A percentile compares a stretch with the other conserved stretches of the same genome.
Evolutionary conservation across 1,140 invertebrate genomes (phyloP).

Genomic region (Drosophila fuyamai): DNA sequence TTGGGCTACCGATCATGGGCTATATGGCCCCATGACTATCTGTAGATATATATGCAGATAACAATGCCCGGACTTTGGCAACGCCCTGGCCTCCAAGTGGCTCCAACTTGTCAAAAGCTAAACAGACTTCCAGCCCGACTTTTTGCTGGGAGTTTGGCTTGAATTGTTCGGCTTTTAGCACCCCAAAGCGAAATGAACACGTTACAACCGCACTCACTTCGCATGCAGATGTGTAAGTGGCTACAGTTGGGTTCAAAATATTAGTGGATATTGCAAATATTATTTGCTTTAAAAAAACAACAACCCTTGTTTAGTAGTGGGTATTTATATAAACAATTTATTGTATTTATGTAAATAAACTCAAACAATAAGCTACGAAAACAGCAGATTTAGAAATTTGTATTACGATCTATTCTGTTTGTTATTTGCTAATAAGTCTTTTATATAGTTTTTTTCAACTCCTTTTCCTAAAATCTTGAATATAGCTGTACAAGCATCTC

Average conservation of each 20-base stretch:
- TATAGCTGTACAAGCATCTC: slow-evolving; percentile 13
- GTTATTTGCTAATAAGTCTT: background rate
- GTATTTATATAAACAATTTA: too few relatives aligned
- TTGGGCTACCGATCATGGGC: slow-evolving; percentile 8
- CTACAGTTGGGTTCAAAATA: slow-evolving; percentile 8
- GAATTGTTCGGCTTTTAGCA: slow-evolving; percentile 66
- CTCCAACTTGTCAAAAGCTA: slow-evolving; percentile 68
- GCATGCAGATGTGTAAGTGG: slow-evolving; percentile 25
- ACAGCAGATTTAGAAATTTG: too few relatives aligned
- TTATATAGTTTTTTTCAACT: too few relatives aligned
- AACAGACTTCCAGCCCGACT: slow-evolving; percentile 52
- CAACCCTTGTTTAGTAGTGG: too few relatives aligned
- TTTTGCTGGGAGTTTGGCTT: slow-evolving; percentile 21
- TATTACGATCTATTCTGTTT: too few relatives aligned
- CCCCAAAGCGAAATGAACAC: slow-evolving; percentile 75
- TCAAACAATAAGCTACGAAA: too few relatives aligned
- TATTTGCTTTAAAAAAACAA: too few relatives aligned
- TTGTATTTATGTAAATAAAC: too few relatives aligned
- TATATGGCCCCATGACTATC: slow-evolving; percentile 5
- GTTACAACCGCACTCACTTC: slow-evolving; percentile 50
- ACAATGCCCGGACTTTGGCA: slow-evolving; percentile 52
- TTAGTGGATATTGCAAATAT: background rate
- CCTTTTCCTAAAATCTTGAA: background rate
- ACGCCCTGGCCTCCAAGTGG: slow-evolving; percentile 54
- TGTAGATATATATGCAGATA: slow-evolving; percentile 20